Base-by-base conservation (phyloP, 2,113 vertebrate species). In the Atlantisia rogersi region DNA sequence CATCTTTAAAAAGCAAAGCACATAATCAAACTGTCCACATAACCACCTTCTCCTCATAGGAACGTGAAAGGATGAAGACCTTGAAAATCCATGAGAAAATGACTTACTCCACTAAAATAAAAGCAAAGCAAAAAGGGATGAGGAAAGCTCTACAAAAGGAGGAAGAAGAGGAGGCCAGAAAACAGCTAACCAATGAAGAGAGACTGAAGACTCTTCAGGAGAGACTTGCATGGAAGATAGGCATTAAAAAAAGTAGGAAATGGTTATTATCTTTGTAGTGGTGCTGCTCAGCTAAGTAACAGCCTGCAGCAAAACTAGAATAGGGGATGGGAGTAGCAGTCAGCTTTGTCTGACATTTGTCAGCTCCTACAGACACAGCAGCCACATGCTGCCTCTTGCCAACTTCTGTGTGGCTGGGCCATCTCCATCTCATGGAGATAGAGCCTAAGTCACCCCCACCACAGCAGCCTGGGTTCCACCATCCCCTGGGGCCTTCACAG, bases 11-110 rank as follows among this genome's bases (percentile, higher is more conserved):
- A 90, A 44, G 3, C 18, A 81, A 60, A 91, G 55, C 48, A 77
- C n/a, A 69, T 29, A 46, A 48, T 55, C 53, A 93, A 65, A 39
- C 37, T 28, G 44, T 50, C 60, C 69, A 42, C 28, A 2, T 71
- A 65, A 90, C 56, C 73, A 64, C 62, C 12, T 53, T 83, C 13
- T 50, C 20, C 22, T 53, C 44, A 21, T 46, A 99, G 99, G 98
- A 99, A 85, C 96, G 85, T 69, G 97, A 98, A 39, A 96, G 84
- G 91, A 98, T 97, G 93, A 97, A 98, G 93, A 82, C 88, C 16
- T 82, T 98, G 94, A 98, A 97, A 68, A 97, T 98, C 78, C 96
- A 99, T 10, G 95, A 99, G 96, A 99, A 99, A 96, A 96, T 88
- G 7, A 98, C 98, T 35, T 96, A 96, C 46, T 68, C 97, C 6